Evolutionary conservation across 2,888 invertebrate genomes (phyloP).

Genomic region (Troides helena): DNA sequence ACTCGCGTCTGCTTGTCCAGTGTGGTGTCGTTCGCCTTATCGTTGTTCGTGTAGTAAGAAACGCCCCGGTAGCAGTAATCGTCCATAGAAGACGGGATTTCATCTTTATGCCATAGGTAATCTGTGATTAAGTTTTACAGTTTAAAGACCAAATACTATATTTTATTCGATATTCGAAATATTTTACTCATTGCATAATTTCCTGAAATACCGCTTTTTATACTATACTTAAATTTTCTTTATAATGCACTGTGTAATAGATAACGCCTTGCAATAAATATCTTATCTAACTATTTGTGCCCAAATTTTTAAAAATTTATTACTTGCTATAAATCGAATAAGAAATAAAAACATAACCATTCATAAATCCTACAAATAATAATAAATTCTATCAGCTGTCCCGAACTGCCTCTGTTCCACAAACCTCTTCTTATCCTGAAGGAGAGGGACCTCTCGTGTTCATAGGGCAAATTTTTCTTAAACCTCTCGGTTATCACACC

Average conservation of each 20-base stretch:
- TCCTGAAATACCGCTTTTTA: too few relatives aligned
- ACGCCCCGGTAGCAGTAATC: slow-evolving; percentile 55
- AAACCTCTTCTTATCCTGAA: slow-evolving; percentile 59
- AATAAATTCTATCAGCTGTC: slow-evolving; percentile 40
- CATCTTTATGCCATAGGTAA: slow-evolving; percentile 69
- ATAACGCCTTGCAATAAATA: too few relatives aligned
- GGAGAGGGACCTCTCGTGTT: slow-evolving; percentile 48
- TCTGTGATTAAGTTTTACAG: slow-evolving; percentile 45
- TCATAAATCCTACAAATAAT: too few relatives aligned
- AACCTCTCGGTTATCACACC: slow-evolving; percentile 38
- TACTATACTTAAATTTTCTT: too few relatives aligned
- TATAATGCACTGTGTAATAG: too few relatives aligned
- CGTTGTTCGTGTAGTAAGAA: slow-evolving; percentile 63
- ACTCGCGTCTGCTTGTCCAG: slow-evolving; percentile 49
- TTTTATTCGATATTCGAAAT: too few relatives aligned
- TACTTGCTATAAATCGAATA: too few relatives aligned
- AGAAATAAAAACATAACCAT: too few relatives aligned
- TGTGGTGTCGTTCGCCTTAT: slow-evolving; percentile 52
- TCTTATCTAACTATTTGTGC: too few relatives aligned
- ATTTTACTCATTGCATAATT: too few relatives aligned
- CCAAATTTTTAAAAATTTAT: too few relatives aligned
- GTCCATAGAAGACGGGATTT: slow-evolving; percentile 58
- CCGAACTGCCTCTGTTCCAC: slow-evolving; percentile 36
- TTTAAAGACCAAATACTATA: neutral
- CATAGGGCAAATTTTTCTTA: slow-evolving; percentile 44